phyloP scores from a whole-genome alignment of 2,113 vertebrate genomes.

The Cranoglanis bouderius region DNA sequence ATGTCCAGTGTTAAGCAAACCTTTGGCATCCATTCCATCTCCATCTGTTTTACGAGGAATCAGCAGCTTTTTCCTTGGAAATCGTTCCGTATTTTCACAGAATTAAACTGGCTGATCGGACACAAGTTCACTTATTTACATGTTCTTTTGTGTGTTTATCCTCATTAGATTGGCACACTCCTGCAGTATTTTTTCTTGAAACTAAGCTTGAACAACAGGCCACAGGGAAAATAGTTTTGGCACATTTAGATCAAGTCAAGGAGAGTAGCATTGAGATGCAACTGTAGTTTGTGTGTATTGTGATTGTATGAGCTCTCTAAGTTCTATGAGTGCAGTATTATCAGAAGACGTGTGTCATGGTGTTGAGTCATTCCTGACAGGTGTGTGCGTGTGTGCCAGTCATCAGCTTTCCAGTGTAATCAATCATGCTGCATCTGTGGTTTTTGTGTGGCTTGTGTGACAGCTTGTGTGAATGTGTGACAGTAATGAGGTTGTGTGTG shows the following conservation, averaged over 20 bases:
- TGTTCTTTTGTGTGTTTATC: not conserved
- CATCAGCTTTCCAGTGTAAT: conserved; percentile 44
- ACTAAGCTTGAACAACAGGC: not conserved
- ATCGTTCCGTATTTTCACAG: conserved; percentile 22
- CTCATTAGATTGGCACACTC: not conserved
- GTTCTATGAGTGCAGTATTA: not conserved
- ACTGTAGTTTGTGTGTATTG: not conserved
- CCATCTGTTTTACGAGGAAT: conserved; percentile 51
- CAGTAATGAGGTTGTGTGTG: conserved; percentile 1
- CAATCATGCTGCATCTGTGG: conserved; percentile 45
- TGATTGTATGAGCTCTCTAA: not conserved
- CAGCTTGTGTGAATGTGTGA: conserved; percentile 14
- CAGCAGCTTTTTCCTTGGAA: conserved; percentile 40
- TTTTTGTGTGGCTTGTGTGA: not conserved
- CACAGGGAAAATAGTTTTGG: not conserved
- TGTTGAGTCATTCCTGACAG: conserved; percentile 42
- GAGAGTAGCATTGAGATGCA: not conserved
- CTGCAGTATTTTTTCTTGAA: not conserved
- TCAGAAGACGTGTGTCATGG: not conserved
- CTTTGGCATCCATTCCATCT: conserved; percentile 49
- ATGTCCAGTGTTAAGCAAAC: conserved; percentile 56
- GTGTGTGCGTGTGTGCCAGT: conserved; percentile 36
- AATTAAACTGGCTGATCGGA: not conserved
- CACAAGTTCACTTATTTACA: not conserved
- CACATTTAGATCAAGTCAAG: not conserved